Evolutionary conservation across 2,888 invertebrate genomes (phyloP).

Genomic region (Drosophila neutralis): DNA sequence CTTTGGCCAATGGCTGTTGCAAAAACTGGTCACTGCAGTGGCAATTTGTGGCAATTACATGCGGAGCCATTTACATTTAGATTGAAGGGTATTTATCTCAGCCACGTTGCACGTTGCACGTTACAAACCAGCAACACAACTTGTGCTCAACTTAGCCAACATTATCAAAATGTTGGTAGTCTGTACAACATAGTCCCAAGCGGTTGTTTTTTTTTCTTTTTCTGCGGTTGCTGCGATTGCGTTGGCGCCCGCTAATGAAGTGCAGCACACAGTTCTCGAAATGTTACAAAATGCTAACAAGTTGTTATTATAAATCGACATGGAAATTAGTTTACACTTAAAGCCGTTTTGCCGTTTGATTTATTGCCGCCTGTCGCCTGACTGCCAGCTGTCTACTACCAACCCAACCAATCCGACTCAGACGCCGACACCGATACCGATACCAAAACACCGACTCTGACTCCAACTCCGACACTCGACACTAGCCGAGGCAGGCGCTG

Average conservation of each 20-base stretch:
- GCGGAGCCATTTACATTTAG: constrained; percentile 83
- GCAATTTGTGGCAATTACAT: constrained; percentile 83
- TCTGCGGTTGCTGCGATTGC: constrained; percentile 37
- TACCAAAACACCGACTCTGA: constrained; percentile 21
- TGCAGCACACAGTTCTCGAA: constrained; percentile 55
- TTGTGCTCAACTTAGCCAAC: constrained; percentile 42
- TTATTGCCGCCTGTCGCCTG: constrained; percentile 80
- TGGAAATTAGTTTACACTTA: constrained; percentile 84
- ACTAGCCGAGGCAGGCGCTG: constrained; percentile 38
- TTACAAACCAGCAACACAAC: constrained; percentile 22
- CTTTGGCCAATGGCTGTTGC: constrained; percentile 71
- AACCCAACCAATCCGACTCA: constrained; percentile 37
- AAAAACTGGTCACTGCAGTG: constrained; percentile 82
- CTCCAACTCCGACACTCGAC: constrained; percentile 57
- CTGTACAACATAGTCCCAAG: constrained; percentile 2
- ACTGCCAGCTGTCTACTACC: constrained; percentile 79
- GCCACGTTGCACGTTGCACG: constrained; percentile 53
- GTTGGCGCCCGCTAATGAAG: constrained; percentile 76
- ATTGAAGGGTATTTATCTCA: constrained; percentile 81
- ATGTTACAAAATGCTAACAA: constrained; percentile 77
- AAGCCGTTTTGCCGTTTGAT: constrained; percentile 78
- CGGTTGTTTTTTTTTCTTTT: background rate
- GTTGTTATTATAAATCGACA: constrained; percentile 83
- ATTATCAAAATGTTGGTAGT: constrained; percentile 56
- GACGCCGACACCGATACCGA: constrained; percentile 25